Evolutionary conservation across 2,113 vertebrate species (phyloP), one percentile per base, ranked within the genome.

Genomic region (Toxotes chatareus): DNA sequence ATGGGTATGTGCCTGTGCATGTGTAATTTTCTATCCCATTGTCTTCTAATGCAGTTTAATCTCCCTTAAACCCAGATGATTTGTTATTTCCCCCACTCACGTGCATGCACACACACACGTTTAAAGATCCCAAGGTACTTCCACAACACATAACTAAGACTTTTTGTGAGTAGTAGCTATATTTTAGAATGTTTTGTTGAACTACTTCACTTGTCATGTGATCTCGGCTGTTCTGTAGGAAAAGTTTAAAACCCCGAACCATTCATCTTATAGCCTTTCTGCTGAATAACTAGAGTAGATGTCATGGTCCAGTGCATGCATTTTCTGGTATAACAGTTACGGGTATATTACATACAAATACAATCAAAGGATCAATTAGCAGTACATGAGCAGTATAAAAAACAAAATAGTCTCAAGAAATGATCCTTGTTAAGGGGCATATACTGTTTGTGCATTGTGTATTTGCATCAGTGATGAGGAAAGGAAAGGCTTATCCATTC

Each of bases 1-100:
- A 46, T 66, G 77, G 53, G 34, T 77, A 69, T 63, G 27, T 36
- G 61, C 0, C 13, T 70, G 68, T 64, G 59, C 66, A 5, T 67
- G 70, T 81, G 68, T 87, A 19, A 53, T 79, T 57, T 71, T 76
- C 49, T 79, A 56, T 83, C 76, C 76, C 55, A 84, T 85, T 85
- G 80, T 92, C 79, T 86, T 63, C 57, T 79, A 89, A 90, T 87
- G 76, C 82, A 75, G 73, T 80, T 87, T 90, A 91, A 93, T 93
- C 91, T 87, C 79, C 56, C 38, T 89, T 88, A 85, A 90, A 87
- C 66, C 84, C 82, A 31, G 69, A 82, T 88, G 77, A 82, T 89
- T 88, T 80, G 76, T 83, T 79, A 83, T 81, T 78, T 76, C 62
- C 62, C 36, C 32, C 51, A 56, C 72, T 51, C 60, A 12, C 8